Base-by-base conservation (phyloP, 2,113 vertebrate genomes). In the Poeciliopsis prolifica region DNA sequence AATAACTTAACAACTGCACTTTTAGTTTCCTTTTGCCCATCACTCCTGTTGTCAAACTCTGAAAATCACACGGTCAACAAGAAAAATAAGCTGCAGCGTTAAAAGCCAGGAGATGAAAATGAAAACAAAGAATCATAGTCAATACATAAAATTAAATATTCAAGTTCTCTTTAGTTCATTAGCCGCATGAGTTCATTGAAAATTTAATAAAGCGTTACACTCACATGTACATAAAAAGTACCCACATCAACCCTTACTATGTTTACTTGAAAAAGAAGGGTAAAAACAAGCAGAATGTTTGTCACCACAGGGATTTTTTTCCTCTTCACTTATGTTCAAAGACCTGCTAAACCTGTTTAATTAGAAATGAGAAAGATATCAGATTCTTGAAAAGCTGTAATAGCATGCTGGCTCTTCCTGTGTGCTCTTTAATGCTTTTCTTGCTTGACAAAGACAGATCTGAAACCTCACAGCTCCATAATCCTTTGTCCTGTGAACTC, bases 361-460 rank as follows among this genome's bases (percentile, higher is more conserved):
- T 81, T 86, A 83, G 85, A 83, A 81, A 88, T 83, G 70, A 75
- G 24, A 87, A 70, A 74, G 40, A 77, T 48, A 72, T 63, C 28
- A 66, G 75, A 58, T 85, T 72, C 74, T 81, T 44, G 79, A 89
- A 89, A 87, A 76, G 51, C 37, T 0, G 54, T 76, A 82, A 88
- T 92, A 81, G 90, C 48, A 71, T 14, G 44, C 72, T 70, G 76
- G 67, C 74, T 86, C 80, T 62, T 62, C 76, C 54, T 80, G 35
- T 42, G 72, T 40, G 72, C 77, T 70, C 71, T 78, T 74, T 78
- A 74, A 75, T 83, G 77, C 77, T 65, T 37, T 77, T 77, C 76
- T n/a, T 68, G 87, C 90, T 84, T 78, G 78, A 87, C 83, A 35
- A 8, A 37, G 28, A 51, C 65, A 81, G 72, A 86, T 88, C 84